Evolutionary conservation across 2,888 invertebrate species (phyloP), one percentile per base, ranked within the genome.

Genomic region (Elysia crispata): DNA sequence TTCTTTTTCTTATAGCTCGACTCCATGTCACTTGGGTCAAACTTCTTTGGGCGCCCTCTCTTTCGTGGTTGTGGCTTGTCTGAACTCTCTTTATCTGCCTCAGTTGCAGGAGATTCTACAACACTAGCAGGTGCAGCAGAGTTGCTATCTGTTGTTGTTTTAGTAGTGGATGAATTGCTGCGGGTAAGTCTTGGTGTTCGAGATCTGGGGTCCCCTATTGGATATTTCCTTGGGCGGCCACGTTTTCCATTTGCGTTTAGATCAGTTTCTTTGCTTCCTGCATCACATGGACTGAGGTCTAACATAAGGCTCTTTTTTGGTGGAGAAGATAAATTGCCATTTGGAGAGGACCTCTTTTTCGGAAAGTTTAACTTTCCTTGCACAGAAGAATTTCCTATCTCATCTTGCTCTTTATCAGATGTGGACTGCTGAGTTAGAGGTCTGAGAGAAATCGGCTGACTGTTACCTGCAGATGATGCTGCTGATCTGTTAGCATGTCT

Each of bases 21-120:
- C 50, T 80, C 80, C 72, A 80, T 70, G n/a, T 80, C 80, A 76
- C 76, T 76, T 0, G 80, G 80, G 30, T 80, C 80, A 76, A 76
- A 80, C 20, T 64, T 76, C 60, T 76, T 76, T 18, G 80, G 80
- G n/a, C 62, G 25, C 13, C 80, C 80, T 72, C 80, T 60, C 31
- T 76, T 76, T 1, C 80, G 23, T 6, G 76, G 30, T 20, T 76
- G 80, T 62, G 69, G 72, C 49, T 72, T 76, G 33, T 72, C 50
- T 1, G 25, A 50, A 1, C 23, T n/a, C 20, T 57, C 57, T 15
- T 15, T 41, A 31, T 5, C 23, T 15, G 15, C 31, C 13, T 15
- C 13, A 20, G 50, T 25, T 1, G 23, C 25, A 49, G 50, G 23
- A 41, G 41, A 41, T 23, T 60, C 60, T 8, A 3, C 6, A 3